Conservation (phyloP, 2,113 vertebrate species). For the Macaca mulatta region DNA sequence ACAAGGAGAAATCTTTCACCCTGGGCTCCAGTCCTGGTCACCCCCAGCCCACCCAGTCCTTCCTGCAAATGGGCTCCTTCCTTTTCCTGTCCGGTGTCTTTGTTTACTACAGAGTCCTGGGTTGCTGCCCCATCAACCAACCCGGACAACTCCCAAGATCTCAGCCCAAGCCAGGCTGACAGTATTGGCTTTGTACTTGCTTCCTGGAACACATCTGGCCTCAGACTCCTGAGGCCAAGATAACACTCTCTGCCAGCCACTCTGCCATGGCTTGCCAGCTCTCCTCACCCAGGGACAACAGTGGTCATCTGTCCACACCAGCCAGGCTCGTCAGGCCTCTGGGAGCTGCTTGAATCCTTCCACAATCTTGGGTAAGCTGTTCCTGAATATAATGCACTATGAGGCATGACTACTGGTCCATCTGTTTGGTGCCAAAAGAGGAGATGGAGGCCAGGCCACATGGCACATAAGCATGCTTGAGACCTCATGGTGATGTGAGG, state of each 20-base stretch:
- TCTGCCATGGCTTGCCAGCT: background rate
- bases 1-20: background rate
- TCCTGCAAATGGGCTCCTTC: background rate
- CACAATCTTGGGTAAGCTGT: conserved; percentile 18
- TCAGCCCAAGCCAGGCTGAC: background rate
- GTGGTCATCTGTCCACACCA: background rate
- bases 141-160: background rate
- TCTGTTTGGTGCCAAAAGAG: background rate
- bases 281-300: background rate
- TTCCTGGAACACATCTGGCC: conserved; percentile 43
- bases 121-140: background rate
- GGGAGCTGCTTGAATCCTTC: background rate
- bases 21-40: background rate
- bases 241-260: background rate
- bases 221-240: background rate
- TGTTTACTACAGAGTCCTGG: background rate
- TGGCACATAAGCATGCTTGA: too few species aligned
- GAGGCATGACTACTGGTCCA: background rate
- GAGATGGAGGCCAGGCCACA: background rate
- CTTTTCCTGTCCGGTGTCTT: background rate
- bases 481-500: background rate
- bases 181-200: background rate
- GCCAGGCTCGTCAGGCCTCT: background rate
- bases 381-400: background rate
- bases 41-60: background rate